These are phyloP conservation scores for Antigone vipio DNA, from an alignment of 2,113 vertebrate genomes.

Conservation along the genomic window DNA sequence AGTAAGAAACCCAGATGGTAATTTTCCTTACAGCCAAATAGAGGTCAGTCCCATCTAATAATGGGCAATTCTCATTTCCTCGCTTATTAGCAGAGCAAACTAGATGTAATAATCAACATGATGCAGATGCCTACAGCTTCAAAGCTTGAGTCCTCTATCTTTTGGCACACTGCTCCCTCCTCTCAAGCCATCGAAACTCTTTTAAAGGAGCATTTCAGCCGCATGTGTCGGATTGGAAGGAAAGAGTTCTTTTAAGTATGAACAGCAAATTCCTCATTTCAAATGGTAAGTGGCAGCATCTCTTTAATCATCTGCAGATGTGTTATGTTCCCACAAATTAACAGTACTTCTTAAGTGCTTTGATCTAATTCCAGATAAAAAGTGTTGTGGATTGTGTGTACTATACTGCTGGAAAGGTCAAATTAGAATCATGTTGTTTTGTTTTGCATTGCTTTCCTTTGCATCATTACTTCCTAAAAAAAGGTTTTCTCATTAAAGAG, in stretches of 20 bases:
- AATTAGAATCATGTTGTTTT: background rate
- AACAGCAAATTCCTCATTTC: background rate
- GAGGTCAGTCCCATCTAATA: background rate
- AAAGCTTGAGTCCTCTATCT: background rate
- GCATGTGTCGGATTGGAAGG: background rate
- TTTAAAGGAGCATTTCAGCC: background rate
- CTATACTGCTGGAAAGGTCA: background rate
- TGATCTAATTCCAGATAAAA: background rate
- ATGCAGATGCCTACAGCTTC: background rate
- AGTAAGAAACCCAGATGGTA: background rate
- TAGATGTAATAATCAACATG: background rate
- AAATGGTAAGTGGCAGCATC: background rate
- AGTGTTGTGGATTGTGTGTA: background rate
- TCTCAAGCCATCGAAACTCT: background rate
- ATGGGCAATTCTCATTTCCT: background rate
- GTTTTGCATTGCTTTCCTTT: background rate
- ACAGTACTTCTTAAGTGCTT: background rate
- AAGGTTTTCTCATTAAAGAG: background rate
- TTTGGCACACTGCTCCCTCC: background rate
- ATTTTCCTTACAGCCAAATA: background rate
- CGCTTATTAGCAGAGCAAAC: background rate
- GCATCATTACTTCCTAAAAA: background rate
- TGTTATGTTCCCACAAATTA: background rate
- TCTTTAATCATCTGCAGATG: conserved; percentile 13
- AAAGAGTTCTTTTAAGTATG: background rate